A percentile compares a stretch with the other conserved stretches of the same genome.
phyloP scores from a whole-genome alignment of 2,113 vertebrate species.

The Shinisaurus crocodilurus region DNA sequence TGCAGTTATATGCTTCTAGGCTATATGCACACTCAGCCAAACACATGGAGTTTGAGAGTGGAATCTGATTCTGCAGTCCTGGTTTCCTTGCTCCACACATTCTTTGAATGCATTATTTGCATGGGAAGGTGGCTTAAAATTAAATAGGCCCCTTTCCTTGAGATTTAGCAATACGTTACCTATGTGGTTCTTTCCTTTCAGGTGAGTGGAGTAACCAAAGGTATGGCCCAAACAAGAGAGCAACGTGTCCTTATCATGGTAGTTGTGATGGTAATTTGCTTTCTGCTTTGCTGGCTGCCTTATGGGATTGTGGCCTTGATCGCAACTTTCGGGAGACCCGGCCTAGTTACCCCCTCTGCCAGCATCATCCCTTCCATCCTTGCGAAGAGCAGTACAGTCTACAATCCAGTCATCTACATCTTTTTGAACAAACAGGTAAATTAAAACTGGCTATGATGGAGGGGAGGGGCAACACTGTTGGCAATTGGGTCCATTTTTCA shows the following conservation, averaged over 20 bases:
- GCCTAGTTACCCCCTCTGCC: constrained; percentile 72
- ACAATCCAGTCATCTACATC: constrained; percentile 82
- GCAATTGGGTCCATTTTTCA: background rate
- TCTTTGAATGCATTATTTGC: fast-evolving
- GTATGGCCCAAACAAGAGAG: constrained; percentile 60
- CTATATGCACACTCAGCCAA: background rate
- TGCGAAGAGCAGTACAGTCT: constrained; percentile 81
- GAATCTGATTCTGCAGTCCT: no score
- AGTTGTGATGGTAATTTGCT: constrained; percentile 79
- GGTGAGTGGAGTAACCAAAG: constrained; percentile 57
- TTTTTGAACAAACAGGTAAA: constrained; percentile 85
- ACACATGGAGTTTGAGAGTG: background rate
- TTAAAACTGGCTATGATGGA: background rate
- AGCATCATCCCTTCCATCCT: constrained; percentile 80
- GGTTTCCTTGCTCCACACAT: background rate
- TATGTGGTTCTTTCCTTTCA: constrained; percentile 31
- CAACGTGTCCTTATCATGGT: constrained; percentile 78
- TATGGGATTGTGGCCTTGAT: constrained; percentile 77
- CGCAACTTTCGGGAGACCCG: constrained; percentile 76
- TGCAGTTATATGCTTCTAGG: background rate
- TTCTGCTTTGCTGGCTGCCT: constrained; percentile 84
- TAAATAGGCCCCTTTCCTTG: background rate
- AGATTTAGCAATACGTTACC: fast-evolving
- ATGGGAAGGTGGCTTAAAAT: background rate
- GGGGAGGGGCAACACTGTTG: background rate